Conservation (phyloP, 2,888 invertebrate species). For the Volucella bombylans region DNA sequence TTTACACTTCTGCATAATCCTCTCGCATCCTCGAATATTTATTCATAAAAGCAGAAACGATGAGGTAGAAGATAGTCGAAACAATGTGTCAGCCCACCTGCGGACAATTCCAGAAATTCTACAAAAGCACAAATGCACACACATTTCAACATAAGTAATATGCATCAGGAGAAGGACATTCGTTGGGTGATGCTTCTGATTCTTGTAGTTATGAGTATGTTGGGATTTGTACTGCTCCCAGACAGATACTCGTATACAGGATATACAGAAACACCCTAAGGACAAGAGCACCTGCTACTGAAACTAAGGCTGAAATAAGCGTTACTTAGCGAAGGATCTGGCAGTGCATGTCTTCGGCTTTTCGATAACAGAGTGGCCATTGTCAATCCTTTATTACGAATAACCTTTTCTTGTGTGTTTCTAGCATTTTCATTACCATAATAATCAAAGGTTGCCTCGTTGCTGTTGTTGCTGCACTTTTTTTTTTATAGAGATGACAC, state of each 20-base stretch:
- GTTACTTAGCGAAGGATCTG: constrained; percentile 46
- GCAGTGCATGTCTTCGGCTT: constrained; percentile 61
- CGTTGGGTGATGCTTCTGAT: not conserved
- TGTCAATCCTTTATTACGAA: constrained; percentile 43
- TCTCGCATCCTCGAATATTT: constrained; percentile 20
- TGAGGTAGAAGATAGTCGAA: not conserved
- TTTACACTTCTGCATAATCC: constrained; percentile 61
- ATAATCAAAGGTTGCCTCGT: constrained; percentile 47
- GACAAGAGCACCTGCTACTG: constrained; percentile 1
- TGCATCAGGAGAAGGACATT: constrained; percentile 14
- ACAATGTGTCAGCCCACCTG: constrained; percentile 33
- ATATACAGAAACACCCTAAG: constrained; percentile 3
- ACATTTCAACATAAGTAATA: constrained; percentile 4
- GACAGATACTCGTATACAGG: not conserved
- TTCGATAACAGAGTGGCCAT: constrained; percentile 57
- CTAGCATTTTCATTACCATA: constrained; percentile 64
- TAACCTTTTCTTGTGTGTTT: constrained; percentile 45
- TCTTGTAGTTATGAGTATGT: not conserved
- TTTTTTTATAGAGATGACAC: constrained; percentile 5
- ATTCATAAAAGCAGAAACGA: constrained; percentile 22
- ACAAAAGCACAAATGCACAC: not conserved
- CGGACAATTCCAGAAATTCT: constrained; percentile 14
- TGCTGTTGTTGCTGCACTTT: constrained; percentile 15
- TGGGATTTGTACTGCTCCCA: not conserved
- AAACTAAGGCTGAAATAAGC: constrained; percentile 25